Evolutionary conservation across 2,888 invertebrate species (phyloP), one percentile per base, ranked within the genome.

Genomic region (Andrena haemorrhoa): DNA sequence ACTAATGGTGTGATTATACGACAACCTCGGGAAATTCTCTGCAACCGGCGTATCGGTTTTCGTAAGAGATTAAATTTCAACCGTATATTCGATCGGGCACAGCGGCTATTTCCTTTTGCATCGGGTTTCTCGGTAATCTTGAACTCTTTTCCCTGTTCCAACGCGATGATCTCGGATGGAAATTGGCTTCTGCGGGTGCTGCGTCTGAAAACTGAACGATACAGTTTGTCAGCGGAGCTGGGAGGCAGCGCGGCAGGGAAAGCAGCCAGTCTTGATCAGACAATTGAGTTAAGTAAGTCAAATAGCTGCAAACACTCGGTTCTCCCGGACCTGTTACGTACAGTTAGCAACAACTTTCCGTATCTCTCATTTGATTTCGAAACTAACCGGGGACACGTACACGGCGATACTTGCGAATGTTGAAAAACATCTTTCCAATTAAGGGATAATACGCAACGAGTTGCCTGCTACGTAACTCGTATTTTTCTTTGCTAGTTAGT

Each of bases 271-370:
- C 83, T 88, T 83, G 79, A 84, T 78, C 84, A 78, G 86, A 88
- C 84, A 91, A 91, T 90, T 88, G 86, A 86, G 84, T 89, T 90
- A 89, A 88, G 84, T 87, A 88, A 91, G 88, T 89, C 87, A 90
- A 91, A 89, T 88, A 87, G 83, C 86, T 82, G 66, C 74, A 71
- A 82, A 86, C 82, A 70, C 47, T 66, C 64, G 56, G 23, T 47
- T 60, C 58, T 60, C 58, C 64, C 74, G 53, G 33, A 47, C 26
- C 51, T 74, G 60, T 69, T 81, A 75, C 53, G 31, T 75, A 77
- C 56, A 61, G 75, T 83, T 81, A 79, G 29, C 68, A 68, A 49
- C 51, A 33, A 61, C 63, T 61, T 20, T 56, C 64, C 26, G 53
- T 49, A 65, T 61, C 60, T 66, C 58, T 31, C 47, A 29, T 60